A percentile compares a stretch with the other conserved stretches of the same genome.
Conservation (phyloP, 23 tunicate genomes). For the Trididemnum miniatum region DNA sequence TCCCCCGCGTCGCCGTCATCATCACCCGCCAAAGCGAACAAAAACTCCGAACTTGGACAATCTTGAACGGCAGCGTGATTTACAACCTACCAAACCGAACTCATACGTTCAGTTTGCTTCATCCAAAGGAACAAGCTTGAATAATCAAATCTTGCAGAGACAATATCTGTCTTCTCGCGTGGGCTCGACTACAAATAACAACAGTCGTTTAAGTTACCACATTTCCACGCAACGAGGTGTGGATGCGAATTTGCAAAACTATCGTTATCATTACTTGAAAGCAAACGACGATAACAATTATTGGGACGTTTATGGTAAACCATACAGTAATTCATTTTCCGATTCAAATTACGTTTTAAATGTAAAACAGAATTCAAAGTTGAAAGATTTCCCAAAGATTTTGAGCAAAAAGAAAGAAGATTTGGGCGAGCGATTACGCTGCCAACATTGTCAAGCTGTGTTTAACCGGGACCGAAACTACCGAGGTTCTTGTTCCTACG, state of each 20-base stretch:
- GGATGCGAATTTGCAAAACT: neutral
- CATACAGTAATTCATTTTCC: conserved; percentile 7
- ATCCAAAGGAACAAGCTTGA: conserved; percentile 3
- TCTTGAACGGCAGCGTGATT: conserved; percentile 58
- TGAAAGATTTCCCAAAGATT: conserved; percentile 1
- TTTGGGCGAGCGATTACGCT: conserved; percentile 74
- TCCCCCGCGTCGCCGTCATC: conserved; percentile 13
- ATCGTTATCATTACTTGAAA: conserved; percentile 21
- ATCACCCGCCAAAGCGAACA: conserved; percentile 40
- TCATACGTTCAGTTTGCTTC: conserved; percentile 86
- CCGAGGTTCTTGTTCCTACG: conserved; percentile 84
- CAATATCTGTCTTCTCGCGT: neutral
- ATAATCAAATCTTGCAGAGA: neutral
- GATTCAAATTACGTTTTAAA: conserved; percentile 16
- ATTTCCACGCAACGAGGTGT: neutral
- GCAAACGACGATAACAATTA: conserved; percentile 17
- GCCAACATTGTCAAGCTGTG: conserved; percentile 77
- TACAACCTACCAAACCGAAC: conserved; percentile 85
- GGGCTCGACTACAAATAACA: neutral
- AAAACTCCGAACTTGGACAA: conserved; percentile 77
- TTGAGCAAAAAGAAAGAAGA: conserved; percentile 48
- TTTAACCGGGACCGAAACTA: conserved; percentile 76
- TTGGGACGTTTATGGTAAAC: conserved; percentile 15
- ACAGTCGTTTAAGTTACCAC: neutral
- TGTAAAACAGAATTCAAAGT: neutral